Evolutionary conservation across 2,888 invertebrate species (phyloP), one percentile per base, ranked within the genome.

Genomic region (Rhabditoides inermis): DNA sequence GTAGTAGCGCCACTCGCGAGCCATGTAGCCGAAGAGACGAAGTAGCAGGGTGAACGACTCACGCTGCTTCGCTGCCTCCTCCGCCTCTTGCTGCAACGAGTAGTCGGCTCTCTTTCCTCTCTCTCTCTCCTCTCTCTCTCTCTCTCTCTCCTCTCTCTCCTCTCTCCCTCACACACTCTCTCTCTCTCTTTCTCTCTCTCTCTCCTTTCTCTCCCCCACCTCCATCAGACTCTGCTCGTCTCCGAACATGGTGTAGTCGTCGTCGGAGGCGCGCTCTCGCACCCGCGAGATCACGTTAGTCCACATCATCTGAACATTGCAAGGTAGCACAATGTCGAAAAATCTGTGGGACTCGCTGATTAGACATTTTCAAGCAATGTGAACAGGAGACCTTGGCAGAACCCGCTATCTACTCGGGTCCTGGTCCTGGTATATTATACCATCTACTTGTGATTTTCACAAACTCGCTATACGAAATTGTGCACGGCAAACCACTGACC

Each of bases 21-120:
- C 69, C 73, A 75, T 73, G 55, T 73, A 73, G 15, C 65, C 62
- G 40, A 75, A 56, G 41, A 73, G 67, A 20, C 70, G 60, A 51
- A 61, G 64, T 2, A 73, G 54, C 39, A 74, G 60, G 22, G 61
- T 55, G 55, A 74, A 68, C 4, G 74, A 72, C 50, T 73, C 73
- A n/a, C 72, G 53, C 47, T 71, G 70, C 41, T 65, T 48, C 2
- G 69, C 71, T 12, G 64, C 65, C 35, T 63, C 60, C 44, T 68
- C 66, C 32, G 56, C 66, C 47, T 72, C 71, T 52, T 69, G 62
- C 54, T 63, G 39, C 12, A 62, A 40, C 30, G 20, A 22, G 5
- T n/a, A 48, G 37, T 26, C n/a, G 51, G 12, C 61, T 48, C 1
- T 60, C 47, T 18, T 56, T 40, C 37, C 59, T 61, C 36, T 60